These are phyloP conservation scores for Hedychridium roseum DNA, from an alignment of 2,888 invertebrate species.

Conservation along the genomic window DNA sequence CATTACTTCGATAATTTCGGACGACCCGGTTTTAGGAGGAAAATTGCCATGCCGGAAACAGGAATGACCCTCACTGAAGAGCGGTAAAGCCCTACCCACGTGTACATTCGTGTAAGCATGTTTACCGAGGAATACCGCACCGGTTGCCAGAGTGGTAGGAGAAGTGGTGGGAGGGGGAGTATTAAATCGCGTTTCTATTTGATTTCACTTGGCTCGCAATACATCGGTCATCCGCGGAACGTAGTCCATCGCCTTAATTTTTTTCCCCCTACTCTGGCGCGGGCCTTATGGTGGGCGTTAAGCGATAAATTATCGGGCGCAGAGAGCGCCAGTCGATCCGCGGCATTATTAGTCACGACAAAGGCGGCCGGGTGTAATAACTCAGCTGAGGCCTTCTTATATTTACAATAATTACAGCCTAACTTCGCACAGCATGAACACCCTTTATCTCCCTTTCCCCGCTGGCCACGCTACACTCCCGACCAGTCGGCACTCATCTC, in stretches of 20 bases:
- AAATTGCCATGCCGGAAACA: too few species aligned
- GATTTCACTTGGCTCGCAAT: slow-evolving; percentile 23
- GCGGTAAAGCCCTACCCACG: too few species aligned
- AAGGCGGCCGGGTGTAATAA: slow-evolving; percentile 4
- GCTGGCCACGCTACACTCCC: not conserved
- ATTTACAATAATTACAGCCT: not conserved
- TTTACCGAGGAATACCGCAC: too few species aligned
- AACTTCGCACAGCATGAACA: not conserved
- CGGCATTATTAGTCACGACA: not conserved
- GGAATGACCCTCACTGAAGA: too few species aligned
- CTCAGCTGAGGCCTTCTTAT: slow-evolving; percentile 4
- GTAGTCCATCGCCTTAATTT: slow-evolving; percentile 28
- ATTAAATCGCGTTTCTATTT: slow-evolving; percentile 27
- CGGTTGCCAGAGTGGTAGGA: too few species aligned
- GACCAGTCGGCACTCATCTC: not conserved
- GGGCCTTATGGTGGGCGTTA: too few species aligned
- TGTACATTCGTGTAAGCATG: too few species aligned
- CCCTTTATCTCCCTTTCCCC: not conserved
- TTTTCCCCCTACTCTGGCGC: too few species aligned
- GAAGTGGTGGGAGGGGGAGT: too few species aligned
- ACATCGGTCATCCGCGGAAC: slow-evolving; percentile 16
- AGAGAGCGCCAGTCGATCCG: not conserved
- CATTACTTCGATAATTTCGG: too few species aligned
- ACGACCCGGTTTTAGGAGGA: too few species aligned
- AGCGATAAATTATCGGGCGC: too few species aligned